A percentile compares a stretch with the other conserved stretches of the same genome.
Conservation (phyloP, 2,113 vertebrate species). For the Nibea coibor region DNA sequence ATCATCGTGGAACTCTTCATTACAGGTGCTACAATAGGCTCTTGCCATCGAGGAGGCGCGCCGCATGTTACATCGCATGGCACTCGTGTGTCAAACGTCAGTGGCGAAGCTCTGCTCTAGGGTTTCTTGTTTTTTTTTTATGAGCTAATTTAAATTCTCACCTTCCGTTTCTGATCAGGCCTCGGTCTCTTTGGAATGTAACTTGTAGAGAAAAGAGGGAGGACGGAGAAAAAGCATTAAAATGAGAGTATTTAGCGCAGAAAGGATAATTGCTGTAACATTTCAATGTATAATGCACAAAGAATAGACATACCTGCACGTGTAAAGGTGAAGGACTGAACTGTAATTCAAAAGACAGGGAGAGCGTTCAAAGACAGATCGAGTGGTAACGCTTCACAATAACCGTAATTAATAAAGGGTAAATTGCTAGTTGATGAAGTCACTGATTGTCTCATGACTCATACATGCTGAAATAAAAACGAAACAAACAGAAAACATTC, state of each 20-base stretch:
- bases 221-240: slow-evolving; percentile 25
- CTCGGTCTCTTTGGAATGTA: slow-evolving; percentile 96
- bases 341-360: slow-evolving; percentile 85
- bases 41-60: slow-evolving; percentile 32
- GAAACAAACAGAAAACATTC: neutral
- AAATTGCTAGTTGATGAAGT: too few species aligned
- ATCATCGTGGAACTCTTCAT: slow-evolving; percentile 42
- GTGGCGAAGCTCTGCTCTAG: slow-evolving; percentile 5
- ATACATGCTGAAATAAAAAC: neutral
- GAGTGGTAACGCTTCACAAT: neutral
- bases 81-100: slow-evolving; percentile 31
- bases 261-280: neutral
- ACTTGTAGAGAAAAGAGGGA: slow-evolving; percentile 73
- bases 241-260: neutral
- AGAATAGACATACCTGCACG: slow-evolving; percentile 83
- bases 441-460: too few species aligned
- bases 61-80: neutral
- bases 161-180: slow-evolving; percentile 97
- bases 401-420: too few species aligned
- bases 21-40: slow-evolving; percentile 40
- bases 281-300: slow-evolving; percentile 14
- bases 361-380: slow-evolving; percentile 5
- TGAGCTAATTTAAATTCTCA: slow-evolving; percentile 74
- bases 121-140: slow-evolving; percentile 30
- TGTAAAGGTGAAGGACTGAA: slow-evolving; percentile 90